Base-by-base conservation (phyloP, 53 echinoderm and acorn worm species). In the Holothuria scabra region DNA sequence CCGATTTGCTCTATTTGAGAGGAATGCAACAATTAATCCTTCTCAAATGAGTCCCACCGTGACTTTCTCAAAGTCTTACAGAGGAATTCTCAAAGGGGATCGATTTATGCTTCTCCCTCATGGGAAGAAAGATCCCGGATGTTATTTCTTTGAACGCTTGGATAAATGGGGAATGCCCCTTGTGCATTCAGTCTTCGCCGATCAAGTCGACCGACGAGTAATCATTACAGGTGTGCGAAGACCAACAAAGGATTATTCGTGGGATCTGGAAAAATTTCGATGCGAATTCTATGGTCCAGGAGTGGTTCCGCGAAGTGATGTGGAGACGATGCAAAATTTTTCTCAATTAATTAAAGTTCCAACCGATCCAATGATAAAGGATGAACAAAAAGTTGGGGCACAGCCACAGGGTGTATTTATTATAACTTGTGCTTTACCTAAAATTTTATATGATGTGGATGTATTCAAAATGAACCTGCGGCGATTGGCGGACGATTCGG, bases 161-260 rank as follows among this genome's bases (percentile, higher is more conserved):
- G 87, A 90, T 28, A 74, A 64, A 44, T 67, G 67, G 35, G 67
- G 72, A 1, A 62, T 92, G 84, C 93, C 93, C 12, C 87, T 84
- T n/a, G 69, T 92, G 0, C 93, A 87, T 60, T 92, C 90, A 20
- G 28, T 90, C 52, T 92, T 89, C 59, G 85, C 87, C 4, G 89
- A 92, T 52, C 83, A 86, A 1, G 48, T 57, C 49, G 60, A 65
- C 31, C 46, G 83, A 12, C 38, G 80, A 10, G 93, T 92, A 1
- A 83, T 92, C 7, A 79, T 87, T 1, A 65, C 67, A 2, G 93
- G 89, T 8, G 85, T 92, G 29, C 46, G 75, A 21, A 56, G 91
- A 49, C 76, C 84, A 28, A 85, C 75, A 28, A 86, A 59, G 44
- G 93, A 90, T 30, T 60, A 49, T 13, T 56, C 60, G 12, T 92